Evolutionary conservation across 2,888 invertebrate species (phyloP).

Genomic region (Agonum fuliginosum): DNA sequence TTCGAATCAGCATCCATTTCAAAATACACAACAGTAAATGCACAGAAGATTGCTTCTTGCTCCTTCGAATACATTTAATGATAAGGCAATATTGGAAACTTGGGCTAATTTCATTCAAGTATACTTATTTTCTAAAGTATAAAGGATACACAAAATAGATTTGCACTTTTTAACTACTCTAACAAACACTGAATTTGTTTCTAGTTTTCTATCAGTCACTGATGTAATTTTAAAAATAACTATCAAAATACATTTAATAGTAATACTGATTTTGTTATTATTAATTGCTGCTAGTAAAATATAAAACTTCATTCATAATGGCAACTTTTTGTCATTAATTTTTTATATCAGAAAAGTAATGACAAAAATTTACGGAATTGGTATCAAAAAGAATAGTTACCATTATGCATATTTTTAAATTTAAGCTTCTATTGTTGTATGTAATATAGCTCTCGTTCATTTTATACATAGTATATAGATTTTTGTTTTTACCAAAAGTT

Average conservation of each 20-base stretch:
- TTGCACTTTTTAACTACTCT: slow-evolving; percentile 53
- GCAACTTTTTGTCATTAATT: too few species aligned
- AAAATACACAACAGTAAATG: slow-evolving; percentile 59
- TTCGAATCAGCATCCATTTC: slow-evolving; percentile 50
- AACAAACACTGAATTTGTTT: slow-evolving; percentile 45
- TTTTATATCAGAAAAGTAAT: too few species aligned
- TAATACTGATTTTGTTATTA: slow-evolving; percentile 19
- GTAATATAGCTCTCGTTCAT: too few species aligned
- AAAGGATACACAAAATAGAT: slow-evolving; percentile 60
- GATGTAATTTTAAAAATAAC: neutral
- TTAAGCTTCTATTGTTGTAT: too few species aligned
- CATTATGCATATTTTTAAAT: too few species aligned
- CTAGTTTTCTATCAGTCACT: neutral
- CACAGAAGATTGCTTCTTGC: slow-evolving; percentile 47
- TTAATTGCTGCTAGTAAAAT: neutral
- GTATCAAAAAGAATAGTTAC: too few species aligned
- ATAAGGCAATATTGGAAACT: slow-evolving; percentile 53
- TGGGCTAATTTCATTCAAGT: slow-evolving; percentile 41
- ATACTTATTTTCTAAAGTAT: slow-evolving; percentile 52
- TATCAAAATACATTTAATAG: slow-evolving; percentile 2
- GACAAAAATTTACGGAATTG: too few species aligned
- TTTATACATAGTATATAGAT: too few species aligned
- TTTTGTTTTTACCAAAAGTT: too few species aligned
- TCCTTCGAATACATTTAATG: slow-evolving; percentile 56
- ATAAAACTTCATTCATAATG: too few species aligned